phyloP scores from a whole-genome alignment of 1,140 invertebrate genomes.

The Medauroidea extradentata region DNA sequence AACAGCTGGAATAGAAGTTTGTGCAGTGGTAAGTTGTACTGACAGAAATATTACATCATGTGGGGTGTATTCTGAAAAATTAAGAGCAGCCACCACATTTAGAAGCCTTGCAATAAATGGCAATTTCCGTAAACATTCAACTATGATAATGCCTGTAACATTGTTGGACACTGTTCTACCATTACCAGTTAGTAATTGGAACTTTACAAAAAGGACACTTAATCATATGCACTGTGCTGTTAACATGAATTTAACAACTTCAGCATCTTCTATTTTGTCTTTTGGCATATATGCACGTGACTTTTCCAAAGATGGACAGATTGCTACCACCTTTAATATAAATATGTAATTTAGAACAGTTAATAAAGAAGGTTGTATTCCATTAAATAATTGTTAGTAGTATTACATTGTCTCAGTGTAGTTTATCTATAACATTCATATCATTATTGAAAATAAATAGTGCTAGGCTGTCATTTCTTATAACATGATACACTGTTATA shows the following conservation, averaged over 20 bases:
- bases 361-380: too few species aligned
- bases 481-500: too few species aligned
- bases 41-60: constrained; percentile 42
- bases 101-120: constrained; percentile 21
- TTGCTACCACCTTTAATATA: too few species aligned
- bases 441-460: too few species aligned
- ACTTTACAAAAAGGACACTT: constrained; percentile 10
- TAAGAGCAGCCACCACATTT: constrained; percentile 21
- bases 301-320: constrained; percentile 29
- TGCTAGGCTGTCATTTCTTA: too few species aligned
- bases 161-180: constrained; percentile 23
- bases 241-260: constrained; percentile 14
- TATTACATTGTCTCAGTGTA: too few species aligned
- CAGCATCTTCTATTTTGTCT: constrained; percentile 28
- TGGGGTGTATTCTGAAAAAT: constrained; percentile 33
- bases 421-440: too few species aligned
- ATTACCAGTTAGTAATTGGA: constrained; percentile 18
- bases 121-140: constrained; percentile 16
- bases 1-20: constrained; percentile 46
- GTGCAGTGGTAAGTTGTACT: constrained; percentile 46
- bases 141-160: constrained; percentile 33
- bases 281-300: constrained; percentile 41
- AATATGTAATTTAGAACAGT: too few species aligned
- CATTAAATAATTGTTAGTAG: too few species aligned
- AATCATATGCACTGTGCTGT: constrained; percentile 17